These are phyloP conservation scores for Venusia cambrica DNA, from an alignment of 2,888 invertebrate genomes.

Conservation along the genomic window DNA sequence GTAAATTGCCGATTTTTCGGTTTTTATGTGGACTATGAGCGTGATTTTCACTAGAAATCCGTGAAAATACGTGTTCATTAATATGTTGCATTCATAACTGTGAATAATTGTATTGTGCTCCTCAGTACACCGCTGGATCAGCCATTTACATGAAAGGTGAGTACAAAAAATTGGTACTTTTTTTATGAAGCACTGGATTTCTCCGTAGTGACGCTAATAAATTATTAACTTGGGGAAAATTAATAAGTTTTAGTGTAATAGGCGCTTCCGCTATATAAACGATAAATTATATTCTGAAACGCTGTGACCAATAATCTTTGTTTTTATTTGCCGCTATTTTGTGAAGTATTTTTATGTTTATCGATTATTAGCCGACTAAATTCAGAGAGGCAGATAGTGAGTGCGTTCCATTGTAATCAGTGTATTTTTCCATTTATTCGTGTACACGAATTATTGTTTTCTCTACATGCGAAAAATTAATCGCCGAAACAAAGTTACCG, in stretches of 20 bases:
- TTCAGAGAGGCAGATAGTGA: slow-evolving; percentile 41
- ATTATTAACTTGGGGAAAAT: slow-evolving; percentile 19
- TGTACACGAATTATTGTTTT: no score
- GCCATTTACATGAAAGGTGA: slow-evolving; percentile 81
- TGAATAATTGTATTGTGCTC: slow-evolving; percentile 40
- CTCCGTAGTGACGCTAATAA: slow-evolving; percentile 35
- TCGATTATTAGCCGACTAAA: slow-evolving; percentile 55
- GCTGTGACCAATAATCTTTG: slow-evolving; percentile 50
- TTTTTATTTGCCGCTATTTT: slow-evolving; percentile 76
- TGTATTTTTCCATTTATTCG: slow-evolving; percentile 24
- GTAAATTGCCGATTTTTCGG: slow-evolving; percentile 75
- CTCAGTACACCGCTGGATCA: slow-evolving; percentile 59
- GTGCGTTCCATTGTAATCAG: slow-evolving; percentile 55
- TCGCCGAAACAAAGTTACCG: no score
- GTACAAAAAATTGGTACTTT: slow-evolving; percentile 78
- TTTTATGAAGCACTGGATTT: slow-evolving; percentile 48
- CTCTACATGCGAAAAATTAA: no score
- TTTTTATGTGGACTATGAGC: slow-evolving; percentile 61
- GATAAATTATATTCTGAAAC: slow-evolving; percentile 45
- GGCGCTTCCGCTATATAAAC: no score
- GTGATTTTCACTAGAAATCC: slow-evolving; percentile 49
- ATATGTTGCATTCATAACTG: slow-evolving; percentile 61
- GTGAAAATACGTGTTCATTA: slow-evolving; percentile 49
- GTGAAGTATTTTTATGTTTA: slow-evolving; percentile 52
- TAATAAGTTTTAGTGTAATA: no score